phyloP scores from a whole-genome alignment of 2,113 vertebrate genomes.

The Stegastes partitus region DNA sequence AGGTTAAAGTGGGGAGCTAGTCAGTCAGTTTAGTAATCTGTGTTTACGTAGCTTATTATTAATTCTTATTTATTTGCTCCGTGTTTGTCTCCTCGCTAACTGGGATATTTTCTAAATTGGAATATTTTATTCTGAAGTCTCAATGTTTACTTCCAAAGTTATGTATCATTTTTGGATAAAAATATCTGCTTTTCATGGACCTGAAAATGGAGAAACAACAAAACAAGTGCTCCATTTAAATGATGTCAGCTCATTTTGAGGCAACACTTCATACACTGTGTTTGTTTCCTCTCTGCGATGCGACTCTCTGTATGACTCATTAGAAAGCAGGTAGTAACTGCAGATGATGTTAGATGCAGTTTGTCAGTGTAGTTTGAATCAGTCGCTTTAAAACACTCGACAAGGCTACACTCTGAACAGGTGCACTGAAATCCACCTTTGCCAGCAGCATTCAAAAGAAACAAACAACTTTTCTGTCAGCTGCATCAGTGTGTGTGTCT shows the following conservation, averaged over 20 bases:
- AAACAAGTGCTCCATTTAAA: slow-evolving; percentile 29
- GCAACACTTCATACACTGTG: not conserved
- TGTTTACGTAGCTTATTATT: too few species aligned
- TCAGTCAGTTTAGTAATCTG: too few species aligned
- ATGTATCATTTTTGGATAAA: too few species aligned
- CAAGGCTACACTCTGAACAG: slow-evolving; percentile 18
- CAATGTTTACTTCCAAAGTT: too few species aligned
- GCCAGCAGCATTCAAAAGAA: slow-evolving; percentile 33
- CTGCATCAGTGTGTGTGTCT: slow-evolving; percentile 32
- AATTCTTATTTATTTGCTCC: too few species aligned
- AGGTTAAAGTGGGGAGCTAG: too few species aligned
- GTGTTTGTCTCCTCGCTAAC: too few species aligned
- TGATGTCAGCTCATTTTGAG: slow-evolving; percentile 25
- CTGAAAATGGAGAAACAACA: slow-evolving; percentile 2
- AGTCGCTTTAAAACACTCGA: slow-evolving; percentile 38
- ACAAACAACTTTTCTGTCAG: slow-evolving; percentile 34
- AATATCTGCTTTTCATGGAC: not conserved
- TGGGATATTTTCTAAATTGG: too few species aligned
- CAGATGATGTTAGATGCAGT: slow-evolving; percentile 22
- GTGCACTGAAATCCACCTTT: slow-evolving; percentile 39
- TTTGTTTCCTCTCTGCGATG: slow-evolving; percentile 50
- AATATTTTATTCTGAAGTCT: not conserved
- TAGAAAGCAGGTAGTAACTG: slow-evolving; percentile 34
- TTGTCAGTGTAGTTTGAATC: slow-evolving; percentile 22
- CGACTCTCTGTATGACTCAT: slow-evolving; percentile 47